phyloP scores from a whole-genome alignment of 2,888 invertebrate genomes.

The Sphecodes monilicornis region DNA sequence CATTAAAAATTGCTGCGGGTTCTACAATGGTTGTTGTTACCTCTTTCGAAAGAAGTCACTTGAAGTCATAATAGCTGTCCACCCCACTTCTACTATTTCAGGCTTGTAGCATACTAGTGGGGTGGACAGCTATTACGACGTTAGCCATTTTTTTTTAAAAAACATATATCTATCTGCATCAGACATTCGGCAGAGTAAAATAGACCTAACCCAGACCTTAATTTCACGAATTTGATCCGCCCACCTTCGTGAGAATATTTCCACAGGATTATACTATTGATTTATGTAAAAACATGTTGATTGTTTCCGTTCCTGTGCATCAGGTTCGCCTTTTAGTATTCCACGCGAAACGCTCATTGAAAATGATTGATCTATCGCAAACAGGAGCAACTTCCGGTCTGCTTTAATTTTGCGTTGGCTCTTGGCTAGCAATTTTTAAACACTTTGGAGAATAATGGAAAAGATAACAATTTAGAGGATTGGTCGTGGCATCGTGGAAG shows the following conservation, averaged over 20 bases:
- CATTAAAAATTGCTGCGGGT: too few species aligned
- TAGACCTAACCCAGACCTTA: neutral
- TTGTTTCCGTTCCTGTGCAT: neutral
- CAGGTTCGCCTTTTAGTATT: neutral
- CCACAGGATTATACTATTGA: neutral
- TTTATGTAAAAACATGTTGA: neutral
- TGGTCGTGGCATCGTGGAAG: neutral
- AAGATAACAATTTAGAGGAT: neutral
- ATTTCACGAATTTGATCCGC: neutral
- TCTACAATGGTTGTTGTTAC: too few species aligned
- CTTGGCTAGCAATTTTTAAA: neutral
- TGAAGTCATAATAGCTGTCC: too few species aligned
- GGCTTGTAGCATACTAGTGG: too few species aligned
- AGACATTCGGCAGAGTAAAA: too few species aligned
- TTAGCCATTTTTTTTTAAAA: too few species aligned
- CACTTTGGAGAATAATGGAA: neutral
- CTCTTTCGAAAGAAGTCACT: too few species aligned
- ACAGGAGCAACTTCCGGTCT: neutral
- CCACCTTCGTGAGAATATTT: neutral
- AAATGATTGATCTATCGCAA: neutral
- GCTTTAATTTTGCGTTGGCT: neutral
- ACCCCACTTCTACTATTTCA: too few species aligned
- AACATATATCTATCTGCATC: too few species aligned
- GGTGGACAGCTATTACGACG: too few species aligned
- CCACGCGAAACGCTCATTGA: neutral